Base-by-base conservation (phyloP, 1,140 invertebrate genomes). In the Bacillus rossius region DNA sequence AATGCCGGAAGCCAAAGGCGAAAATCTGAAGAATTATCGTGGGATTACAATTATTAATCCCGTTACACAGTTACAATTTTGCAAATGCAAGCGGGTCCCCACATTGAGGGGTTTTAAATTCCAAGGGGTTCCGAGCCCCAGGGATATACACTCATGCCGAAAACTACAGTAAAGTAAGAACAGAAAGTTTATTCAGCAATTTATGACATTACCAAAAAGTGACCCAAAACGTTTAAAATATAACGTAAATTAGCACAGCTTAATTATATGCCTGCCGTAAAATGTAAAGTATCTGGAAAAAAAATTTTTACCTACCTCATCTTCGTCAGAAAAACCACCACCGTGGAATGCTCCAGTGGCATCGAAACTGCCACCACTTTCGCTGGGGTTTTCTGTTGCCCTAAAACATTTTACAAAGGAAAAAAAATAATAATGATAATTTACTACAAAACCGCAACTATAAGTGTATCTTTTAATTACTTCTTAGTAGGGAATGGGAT, bases 361-460 rank as follows among this genome's bases (percentile, higher is more conserved):
- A 74, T 94, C 92, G 74, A 94, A 94, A 55, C 87, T 90, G 14
- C 91, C 91, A 26, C 90, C 86, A 57, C 84, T 83, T 71, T 92
- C 89, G 23, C 81, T 80, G 26, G 82, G 79, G 71, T 88, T 86
- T 65, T 89, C 87, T 43, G 79, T 87, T 4, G 85, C 87, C 84
- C 77, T 78, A 60, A 40, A 58, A 61, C 43, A 23, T 23, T 34
- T 8, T 3, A 26, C 29, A 57, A 5, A 25, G 48, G 7, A 10
- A 7, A 50, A 4, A 1, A 47, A 4, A 47, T 22, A 47, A 22
- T 23, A 14, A 47, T 22, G 16, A 13, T 7, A 7, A 45, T 45
- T 7, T 8, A 8, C 42, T 19, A 1, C 2, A 1, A 14, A 45
- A 19, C 22, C 42, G 14, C 14, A 41, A 41, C 14, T n/a, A 41